A percentile compares a stretch with the other conserved stretches of the same genome.
These are phyloP conservation scores for Gallinago undulata DNA, from an alignment of 2,113 vertebrate genomes.

Conservation along the genomic window DNA sequence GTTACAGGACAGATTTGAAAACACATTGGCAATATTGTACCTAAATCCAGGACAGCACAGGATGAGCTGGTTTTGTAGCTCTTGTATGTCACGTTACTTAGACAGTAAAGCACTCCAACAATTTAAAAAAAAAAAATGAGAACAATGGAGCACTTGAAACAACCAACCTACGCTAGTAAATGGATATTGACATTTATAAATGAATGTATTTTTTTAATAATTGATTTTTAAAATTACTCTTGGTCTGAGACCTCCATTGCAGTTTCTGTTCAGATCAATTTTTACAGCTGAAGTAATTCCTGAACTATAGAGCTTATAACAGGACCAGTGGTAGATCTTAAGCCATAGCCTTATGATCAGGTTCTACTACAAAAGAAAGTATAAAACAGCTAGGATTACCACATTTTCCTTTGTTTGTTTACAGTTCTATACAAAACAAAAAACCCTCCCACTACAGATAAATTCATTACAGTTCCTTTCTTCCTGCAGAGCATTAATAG, in stretches of 20 bases:
- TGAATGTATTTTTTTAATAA: not conserved
- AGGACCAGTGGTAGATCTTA: not conserved
- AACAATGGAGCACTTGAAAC: not conserved
- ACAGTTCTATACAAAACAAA: not conserved
- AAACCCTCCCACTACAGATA: not conserved
- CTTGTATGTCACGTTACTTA: not conserved
- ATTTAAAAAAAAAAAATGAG: not conserved
- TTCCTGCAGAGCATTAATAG: constrained; percentile 62
- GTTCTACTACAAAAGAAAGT: not conserved
- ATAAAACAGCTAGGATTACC: not conserved
- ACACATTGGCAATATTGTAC: not conserved
- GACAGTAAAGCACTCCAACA: not conserved
- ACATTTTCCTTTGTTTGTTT: not conserved
- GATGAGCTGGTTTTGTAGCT: not conserved
- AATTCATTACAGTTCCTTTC: constrained; percentile 38
- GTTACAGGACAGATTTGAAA: not conserved
- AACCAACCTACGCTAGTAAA: not conserved
- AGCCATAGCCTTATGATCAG: not conserved
- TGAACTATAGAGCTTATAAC: not conserved
- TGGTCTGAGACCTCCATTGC: not conserved
- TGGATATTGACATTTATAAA: not conserved
- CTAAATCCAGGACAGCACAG: not conserved
- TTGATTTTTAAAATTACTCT: not conserved
- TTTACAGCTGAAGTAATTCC: not conserved
- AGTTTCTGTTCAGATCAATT: not conserved